phyloP scores from a whole-genome alignment of 1,140 invertebrate genomes.

The Hyles euphorbiae region DNA sequence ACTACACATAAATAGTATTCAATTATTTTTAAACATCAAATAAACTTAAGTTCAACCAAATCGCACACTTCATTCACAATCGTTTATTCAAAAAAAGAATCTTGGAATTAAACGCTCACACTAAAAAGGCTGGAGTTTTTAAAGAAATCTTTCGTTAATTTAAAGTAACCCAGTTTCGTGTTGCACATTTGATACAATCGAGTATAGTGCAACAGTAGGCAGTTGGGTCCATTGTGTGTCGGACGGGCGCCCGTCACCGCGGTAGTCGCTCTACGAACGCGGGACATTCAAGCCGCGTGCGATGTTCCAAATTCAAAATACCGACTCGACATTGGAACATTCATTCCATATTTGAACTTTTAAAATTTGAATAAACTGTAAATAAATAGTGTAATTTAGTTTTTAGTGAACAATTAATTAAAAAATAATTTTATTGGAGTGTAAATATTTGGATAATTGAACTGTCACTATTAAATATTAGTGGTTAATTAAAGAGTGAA shows the following conservation, averaged over 20 bases:
- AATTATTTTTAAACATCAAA: too few relatives aligned
- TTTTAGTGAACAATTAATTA: too few relatives aligned
- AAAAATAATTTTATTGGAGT: too few relatives aligned
- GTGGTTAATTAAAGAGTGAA: too few relatives aligned
- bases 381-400: too few relatives aligned
- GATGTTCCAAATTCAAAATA: constrained; percentile 1
- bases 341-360: background rate
- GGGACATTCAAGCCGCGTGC: constrained; percentile 12
- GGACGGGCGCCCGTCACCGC: constrained; percentile 17
- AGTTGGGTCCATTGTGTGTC: constrained; percentile 18
- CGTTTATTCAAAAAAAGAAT: too few relatives aligned
- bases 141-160: constrained; percentile 19
- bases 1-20: too few relatives aligned
- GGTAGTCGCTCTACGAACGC: constrained; percentile 31
- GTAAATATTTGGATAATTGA: too few relatives aligned
- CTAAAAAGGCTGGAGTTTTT: constrained; percentile 3
- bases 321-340: background rate
- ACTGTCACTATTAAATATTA: too few relatives aligned
- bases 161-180: constrained; percentile 23
- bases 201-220: constrained; percentile 24
- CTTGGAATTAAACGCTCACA: too few relatives aligned
- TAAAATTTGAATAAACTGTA: background rate
- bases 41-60: too few relatives aligned
- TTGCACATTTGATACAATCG: constrained; percentile 16
- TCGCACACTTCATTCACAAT: too few relatives aligned